Conservation (phyloP, 2,113 vertebrate genomes). For the Arothron firmamentum region DNA sequence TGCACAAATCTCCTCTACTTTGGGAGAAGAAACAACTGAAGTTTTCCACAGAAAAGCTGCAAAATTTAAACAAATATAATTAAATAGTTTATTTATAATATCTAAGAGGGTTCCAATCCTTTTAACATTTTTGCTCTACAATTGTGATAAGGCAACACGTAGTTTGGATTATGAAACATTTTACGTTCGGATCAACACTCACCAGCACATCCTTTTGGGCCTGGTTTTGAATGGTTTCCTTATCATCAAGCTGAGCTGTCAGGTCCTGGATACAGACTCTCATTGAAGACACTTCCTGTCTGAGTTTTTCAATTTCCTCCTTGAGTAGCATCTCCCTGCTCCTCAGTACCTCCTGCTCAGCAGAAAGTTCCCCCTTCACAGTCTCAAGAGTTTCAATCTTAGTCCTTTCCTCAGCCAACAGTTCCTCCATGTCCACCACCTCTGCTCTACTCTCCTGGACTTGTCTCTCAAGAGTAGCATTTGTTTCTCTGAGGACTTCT, state of each 20-base stretch:
- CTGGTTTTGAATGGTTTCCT: conserved; percentile 47
- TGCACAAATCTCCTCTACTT: background rate
- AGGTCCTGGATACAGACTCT: conserved; percentile 58
- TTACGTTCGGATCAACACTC: conserved; percentile 19
- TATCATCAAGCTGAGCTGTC: conserved; percentile 52
- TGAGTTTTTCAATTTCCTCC: conserved; percentile 68
- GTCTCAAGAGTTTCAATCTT: conserved; percentile 51
- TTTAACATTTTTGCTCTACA: background rate
- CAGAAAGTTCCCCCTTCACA: conserved; percentile 55
- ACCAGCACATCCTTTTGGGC: conserved; percentile 74
- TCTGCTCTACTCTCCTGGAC: conserved; percentile 51
- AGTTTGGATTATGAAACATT: background rate
- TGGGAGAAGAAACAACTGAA: background rate
- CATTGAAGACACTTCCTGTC: conserved; percentile 60
- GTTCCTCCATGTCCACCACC: conserved; percentile 42
- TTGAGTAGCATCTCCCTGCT: conserved; percentile 60
- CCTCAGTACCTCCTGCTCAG: conserved; percentile 54
- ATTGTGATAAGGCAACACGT: background rate
- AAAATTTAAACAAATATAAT: no score
- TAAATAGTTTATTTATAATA: no score
- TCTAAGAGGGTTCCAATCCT: background rate
- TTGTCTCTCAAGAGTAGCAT: conserved; percentile 57
- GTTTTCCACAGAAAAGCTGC: no score
- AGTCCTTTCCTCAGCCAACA: conserved; percentile 36
- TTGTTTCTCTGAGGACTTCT: conserved; percentile 38